Percentiles rank a stretch among this genome's conserved stretches.
phyloP scores from a whole-genome alignment of 2,888 invertebrate species.

The Muscina levida region DNA sequence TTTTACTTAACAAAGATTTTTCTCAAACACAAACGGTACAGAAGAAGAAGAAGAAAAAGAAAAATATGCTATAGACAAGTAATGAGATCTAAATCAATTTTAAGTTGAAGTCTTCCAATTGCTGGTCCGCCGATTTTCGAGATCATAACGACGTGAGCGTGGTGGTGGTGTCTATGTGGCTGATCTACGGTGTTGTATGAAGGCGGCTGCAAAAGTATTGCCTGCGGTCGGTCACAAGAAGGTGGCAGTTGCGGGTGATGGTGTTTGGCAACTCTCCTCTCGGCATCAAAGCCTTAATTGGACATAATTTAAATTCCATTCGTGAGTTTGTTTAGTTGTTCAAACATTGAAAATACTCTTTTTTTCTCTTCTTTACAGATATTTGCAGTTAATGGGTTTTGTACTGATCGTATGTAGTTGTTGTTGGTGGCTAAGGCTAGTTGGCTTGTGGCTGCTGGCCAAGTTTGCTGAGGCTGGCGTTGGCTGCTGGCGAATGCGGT shows the following conservation, averaged over 20 bases:
- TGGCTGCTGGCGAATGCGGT: conserved; percentile 40
- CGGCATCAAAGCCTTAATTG: conserved; percentile 72
- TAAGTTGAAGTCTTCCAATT: conserved; percentile 49
- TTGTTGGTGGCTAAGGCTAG: neutral
- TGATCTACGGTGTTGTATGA: conserved; percentile 12
- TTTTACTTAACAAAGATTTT: conserved; percentile 29
- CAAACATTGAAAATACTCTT: conserved; percentile 11
- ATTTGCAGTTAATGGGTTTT: conserved; percentile 31
- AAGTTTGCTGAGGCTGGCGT: neutral
- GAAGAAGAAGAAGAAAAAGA: neutral
- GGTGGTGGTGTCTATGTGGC: conserved; percentile 30
- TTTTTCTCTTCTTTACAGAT: neutral
- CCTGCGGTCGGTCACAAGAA: neutral
- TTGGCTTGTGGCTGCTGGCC: neutral
- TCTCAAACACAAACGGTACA: neutral
- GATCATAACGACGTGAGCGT: conserved; percentile 38
- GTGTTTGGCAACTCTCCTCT: conserved; percentile 55
- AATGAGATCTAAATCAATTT: conserved; percentile 69
- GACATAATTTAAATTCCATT: conserved; percentile 79
- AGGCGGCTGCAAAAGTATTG: neutral
- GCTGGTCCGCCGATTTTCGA: conserved; percentile 30
- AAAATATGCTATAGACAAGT: conserved; percentile 48
- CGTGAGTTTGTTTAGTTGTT: conserved; percentile 71
- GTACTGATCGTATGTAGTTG: neutral
- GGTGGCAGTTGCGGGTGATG: conserved; percentile 24